Conservation (phyloP, 2,888 invertebrate species). For the Thalpophila matura region DNA sequence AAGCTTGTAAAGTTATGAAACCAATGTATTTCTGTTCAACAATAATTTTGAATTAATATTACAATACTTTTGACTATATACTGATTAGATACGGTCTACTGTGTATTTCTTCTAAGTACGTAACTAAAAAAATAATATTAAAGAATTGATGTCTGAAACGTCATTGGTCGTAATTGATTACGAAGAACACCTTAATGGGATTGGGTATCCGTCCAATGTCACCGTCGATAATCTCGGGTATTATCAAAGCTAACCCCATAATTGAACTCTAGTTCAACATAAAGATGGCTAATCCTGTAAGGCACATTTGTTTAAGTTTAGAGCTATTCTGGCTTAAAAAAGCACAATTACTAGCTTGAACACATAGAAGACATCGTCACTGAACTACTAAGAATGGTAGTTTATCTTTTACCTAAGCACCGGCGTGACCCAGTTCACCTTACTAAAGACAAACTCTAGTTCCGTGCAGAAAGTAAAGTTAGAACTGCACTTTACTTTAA, state of each 20-base stretch:
- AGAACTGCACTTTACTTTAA: constrained; percentile 35
- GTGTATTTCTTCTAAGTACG: not conserved
- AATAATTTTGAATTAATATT: no score
- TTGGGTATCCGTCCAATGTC: not conserved
- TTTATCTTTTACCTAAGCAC: constrained; percentile 47
- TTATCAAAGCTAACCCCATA: not conserved
- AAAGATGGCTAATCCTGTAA: no score
- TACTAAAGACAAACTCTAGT: constrained; percentile 24
- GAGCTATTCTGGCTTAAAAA: constrained; percentile 14
- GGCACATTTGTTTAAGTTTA: constrained; percentile 5
- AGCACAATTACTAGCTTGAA: constrained; percentile 8
- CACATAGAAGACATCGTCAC: constrained; percentile 11
- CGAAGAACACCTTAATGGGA: constrained; percentile 1
- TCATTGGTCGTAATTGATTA: not conserved
- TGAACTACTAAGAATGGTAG: constrained; percentile 21
- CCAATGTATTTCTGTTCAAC: no score
- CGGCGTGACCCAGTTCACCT: constrained; percentile 27
- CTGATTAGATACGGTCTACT: no score
- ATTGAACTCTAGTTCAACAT: no score
- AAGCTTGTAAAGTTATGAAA: no score
- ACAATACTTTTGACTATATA: no score
- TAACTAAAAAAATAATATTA: not conserved
- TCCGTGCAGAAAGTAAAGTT: constrained; percentile 32
- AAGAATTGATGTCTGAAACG: not conserved
- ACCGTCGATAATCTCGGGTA: not conserved